These are phyloP conservation scores for Heliangelus exortis DNA, from an alignment of 2,797 vertebrate genomes.

Conservation along the genomic window DNA sequence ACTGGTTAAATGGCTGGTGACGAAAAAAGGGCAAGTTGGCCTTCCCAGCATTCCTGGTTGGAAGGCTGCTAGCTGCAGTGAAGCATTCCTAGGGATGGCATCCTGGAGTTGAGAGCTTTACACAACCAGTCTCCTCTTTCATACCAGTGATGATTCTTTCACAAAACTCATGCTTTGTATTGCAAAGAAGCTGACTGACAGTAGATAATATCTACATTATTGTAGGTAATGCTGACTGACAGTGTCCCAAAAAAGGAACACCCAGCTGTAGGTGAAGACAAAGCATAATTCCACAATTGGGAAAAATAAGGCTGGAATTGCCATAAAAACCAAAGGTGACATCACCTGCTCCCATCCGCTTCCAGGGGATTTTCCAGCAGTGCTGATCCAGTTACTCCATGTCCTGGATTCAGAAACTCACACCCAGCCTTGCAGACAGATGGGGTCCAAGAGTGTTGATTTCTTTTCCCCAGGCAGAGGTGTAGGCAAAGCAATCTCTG, in stretches of 20 bases:
- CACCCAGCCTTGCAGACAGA: too few relatives aligned
- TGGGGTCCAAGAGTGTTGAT: rapidly evolving
- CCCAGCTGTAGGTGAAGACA: background rate
- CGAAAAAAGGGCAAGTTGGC: background rate
- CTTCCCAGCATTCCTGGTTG: background rate
- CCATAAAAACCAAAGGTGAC: background rate
- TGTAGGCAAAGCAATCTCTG: rapidly evolving
- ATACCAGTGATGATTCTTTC: background rate
- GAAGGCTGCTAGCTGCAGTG: rapidly evolving
- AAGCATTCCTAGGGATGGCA: background rate
- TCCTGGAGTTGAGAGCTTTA: background rate
- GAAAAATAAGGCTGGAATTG: background rate
- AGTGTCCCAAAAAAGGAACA: background rate
- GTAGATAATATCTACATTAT: too few relatives aligned
- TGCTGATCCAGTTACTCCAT: background rate
- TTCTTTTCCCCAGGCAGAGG: background rate
- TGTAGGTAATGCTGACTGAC: background rate
- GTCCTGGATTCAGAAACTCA: background rate
- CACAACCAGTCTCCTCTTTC: background rate
- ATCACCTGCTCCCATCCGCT: background rate
- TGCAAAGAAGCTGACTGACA: background rate
- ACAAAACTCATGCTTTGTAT: background rate
- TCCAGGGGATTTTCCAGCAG: background rate
- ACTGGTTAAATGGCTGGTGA: background rate
- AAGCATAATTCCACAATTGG: background rate